A percentile compares a stretch with the other conserved stretches of the same genome.
These are phyloP conservation scores for Aleiodes leptofemur DNA, from an alignment of 2,888 invertebrate genomes.

Conservation along the genomic window DNA sequence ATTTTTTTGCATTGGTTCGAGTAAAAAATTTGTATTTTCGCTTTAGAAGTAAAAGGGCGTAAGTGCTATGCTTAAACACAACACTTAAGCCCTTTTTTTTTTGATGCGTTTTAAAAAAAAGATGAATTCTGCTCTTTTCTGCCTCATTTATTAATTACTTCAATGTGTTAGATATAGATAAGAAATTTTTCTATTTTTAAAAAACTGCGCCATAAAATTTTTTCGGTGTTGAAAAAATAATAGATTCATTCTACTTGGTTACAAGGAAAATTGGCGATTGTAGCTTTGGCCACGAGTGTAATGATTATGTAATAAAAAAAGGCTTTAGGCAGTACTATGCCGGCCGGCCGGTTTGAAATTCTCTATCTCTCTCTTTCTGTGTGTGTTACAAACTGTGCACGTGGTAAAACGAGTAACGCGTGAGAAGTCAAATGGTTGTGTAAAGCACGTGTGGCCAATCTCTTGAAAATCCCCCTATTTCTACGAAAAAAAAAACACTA, in stretches of 20 bases:
- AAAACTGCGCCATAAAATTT: background rate
- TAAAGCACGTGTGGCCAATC: slow-evolving; percentile 13
- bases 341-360: slow-evolving; percentile 8
- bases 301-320: slow-evolving; percentile 4
- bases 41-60: too few relatives aligned
- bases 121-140: too few relatives aligned
- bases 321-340: slow-evolving; percentile 3
- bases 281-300: background rate
- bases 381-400: background rate
- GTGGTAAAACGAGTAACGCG: slow-evolving; percentile 13
- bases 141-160: too few relatives aligned
- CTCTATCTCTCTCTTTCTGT: too few relatives aligned
- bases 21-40: too few relatives aligned
- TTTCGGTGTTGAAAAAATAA: background rate
- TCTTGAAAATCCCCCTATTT: background rate
- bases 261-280: slow-evolving; percentile 14
- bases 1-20: too few relatives aligned
- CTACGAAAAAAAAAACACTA: too few relatives aligned
- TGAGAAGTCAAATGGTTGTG: slow-evolving; percentile 1
- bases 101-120: too few relatives aligned
- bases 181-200: too few relatives aligned
- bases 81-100: too few relatives aligned
- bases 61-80: too few relatives aligned
- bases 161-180: too few relatives aligned
- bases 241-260: background rate